phyloP scores from a whole-genome alignment of 2,113 vertebrate species.

The Pseudorasbora parva region DNA sequence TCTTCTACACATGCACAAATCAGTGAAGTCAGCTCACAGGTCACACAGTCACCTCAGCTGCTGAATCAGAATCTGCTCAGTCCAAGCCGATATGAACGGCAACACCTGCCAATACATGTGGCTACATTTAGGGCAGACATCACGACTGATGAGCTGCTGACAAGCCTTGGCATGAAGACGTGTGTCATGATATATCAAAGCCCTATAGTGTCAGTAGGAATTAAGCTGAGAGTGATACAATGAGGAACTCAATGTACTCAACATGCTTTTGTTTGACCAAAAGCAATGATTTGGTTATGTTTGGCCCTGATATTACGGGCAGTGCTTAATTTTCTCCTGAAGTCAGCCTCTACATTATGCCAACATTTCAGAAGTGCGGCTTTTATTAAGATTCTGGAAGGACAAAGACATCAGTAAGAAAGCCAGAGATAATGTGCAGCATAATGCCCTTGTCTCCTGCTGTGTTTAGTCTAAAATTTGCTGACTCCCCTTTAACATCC shows the following conservation, averaged over 20 bases:
- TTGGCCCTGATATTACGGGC: neutral
- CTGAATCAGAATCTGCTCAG: constrained; percentile 1
- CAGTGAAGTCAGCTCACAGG: neutral
- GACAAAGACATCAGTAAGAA: neutral
- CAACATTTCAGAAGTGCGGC: neutral
- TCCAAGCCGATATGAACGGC: neutral
- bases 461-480: constrained; percentile 27
- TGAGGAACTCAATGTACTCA: neutral
- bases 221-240: neutral
- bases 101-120: neutral
- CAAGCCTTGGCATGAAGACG: neutral
- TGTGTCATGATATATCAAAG: neutral
- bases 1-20: neutral
- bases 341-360: neutral
- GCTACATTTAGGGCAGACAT: neutral
- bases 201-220: neutral
- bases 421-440: neutral
- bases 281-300: no score
- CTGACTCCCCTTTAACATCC: neutral
- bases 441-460: neutral
- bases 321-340: neutral
- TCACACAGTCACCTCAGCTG: neutral
- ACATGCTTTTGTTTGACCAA: no score
- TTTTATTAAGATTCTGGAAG: constrained; percentile 3
- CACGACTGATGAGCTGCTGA: constrained; percentile 26